phyloP scores from a whole-genome alignment of 2,113 vertebrate genomes.

The Chaetodon trifascialis region DNA sequence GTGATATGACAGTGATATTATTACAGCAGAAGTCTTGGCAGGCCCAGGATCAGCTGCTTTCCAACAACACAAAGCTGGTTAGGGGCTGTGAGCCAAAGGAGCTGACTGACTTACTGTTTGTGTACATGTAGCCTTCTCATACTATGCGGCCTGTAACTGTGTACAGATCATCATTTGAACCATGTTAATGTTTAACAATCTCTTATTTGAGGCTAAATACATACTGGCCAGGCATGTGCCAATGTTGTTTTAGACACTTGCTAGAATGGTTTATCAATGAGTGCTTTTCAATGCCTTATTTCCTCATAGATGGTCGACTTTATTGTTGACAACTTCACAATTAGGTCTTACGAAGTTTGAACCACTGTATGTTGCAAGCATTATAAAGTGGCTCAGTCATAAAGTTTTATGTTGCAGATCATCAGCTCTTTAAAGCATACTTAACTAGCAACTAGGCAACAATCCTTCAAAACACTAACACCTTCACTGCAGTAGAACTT shows the following conservation, averaged over 20 bases:
- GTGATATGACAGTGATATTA: slow-evolving; percentile 60
- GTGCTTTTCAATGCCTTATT: not conserved
- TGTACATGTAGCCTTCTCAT: slow-evolving; percentile 17
- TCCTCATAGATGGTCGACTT: not conserved
- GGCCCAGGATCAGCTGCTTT: slow-evolving; percentile 42
- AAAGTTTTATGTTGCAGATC: not conserved
- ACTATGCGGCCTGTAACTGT: not conserved
- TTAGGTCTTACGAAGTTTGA: not conserved
- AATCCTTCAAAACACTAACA: not conserved
- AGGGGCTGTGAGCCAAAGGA: slow-evolving; percentile 24
- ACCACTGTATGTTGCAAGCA: not conserved
- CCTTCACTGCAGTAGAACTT: not conserved
- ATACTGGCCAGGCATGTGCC: not conserved
- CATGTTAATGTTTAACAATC: not conserved
- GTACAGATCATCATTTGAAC: not conserved
- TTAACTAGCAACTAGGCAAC: not conserved
- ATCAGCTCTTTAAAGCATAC: not conserved
- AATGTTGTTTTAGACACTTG: not conserved
- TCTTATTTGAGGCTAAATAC: slow-evolving; percentile 5
- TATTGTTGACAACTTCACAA: not conserved
- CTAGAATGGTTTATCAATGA: not conserved
- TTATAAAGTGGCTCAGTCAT: not conserved
- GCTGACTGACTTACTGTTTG: slow-evolving; percentile 35
- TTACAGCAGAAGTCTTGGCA: slow-evolving; percentile 58
- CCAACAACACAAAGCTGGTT: slow-evolving; percentile 58